Percentiles rank a stretch among this genome's conserved stretches.
Evolutionary conservation across 2,797 vertebrate genomes (phyloP).

Genomic region (Enteromius afrohamiltoni): DNA sequence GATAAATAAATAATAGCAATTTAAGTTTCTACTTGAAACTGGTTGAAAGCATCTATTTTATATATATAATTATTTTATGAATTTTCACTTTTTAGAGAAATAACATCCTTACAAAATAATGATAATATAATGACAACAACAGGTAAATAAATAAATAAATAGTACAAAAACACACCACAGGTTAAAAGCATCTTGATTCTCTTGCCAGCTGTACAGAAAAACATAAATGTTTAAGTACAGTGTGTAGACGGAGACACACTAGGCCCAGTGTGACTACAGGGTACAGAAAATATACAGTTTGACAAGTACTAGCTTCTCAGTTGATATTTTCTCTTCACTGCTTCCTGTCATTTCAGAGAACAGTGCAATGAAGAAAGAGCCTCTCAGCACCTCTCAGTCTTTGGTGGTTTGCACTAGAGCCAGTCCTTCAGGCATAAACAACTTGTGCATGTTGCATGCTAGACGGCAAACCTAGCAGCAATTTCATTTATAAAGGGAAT

Average conservation of each 20-base stretch:
- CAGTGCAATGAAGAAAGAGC: not conserved
- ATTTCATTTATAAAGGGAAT: not conserved
- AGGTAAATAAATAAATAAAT: too few species aligned
- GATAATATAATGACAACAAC: too few species aligned
- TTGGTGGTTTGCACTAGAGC: not conserved
- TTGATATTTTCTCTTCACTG: not conserved
- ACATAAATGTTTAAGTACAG: not conserved
- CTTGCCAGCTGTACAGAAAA: not conserved
- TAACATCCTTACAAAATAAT: too few species aligned
- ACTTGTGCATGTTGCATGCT: not conserved
- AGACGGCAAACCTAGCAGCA: not conserved
- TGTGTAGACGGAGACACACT: not conserved
- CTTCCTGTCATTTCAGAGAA: not conserved
- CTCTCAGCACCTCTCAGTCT: slow-evolving; percentile 8
- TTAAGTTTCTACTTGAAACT: not conserved
- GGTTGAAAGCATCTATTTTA: not conserved
- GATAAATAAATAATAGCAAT: not conserved
- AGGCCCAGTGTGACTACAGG: not conserved
- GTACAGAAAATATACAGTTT: not conserved
- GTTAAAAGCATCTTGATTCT: not conserved
- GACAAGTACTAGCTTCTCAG: not conserved
- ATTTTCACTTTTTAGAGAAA: too few species aligned
- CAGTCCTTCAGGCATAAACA: slow-evolving; percentile 21
- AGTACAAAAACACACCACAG: not conserved
- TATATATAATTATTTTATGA: too few species aligned